Evolutionary conservation across 2,113 vertebrate genomes (phyloP), one percentile per base, ranked within the genome.

Genomic region (Triplophysa dalaica): DNA sequence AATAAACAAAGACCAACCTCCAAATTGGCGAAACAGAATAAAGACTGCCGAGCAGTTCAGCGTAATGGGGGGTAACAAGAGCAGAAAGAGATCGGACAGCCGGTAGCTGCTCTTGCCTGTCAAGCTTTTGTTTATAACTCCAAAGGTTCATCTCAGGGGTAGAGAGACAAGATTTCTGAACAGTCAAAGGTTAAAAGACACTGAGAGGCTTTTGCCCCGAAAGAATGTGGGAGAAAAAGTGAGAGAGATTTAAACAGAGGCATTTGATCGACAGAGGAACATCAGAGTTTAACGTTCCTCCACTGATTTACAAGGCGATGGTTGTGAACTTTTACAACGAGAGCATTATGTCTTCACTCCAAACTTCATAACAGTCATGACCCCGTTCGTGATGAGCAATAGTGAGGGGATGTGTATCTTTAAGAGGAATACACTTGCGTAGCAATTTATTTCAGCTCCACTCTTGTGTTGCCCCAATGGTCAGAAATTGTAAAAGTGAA

Each of bases 111-210:
- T 60, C 54, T 22, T n/a, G 29, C 56, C n/a, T 24, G 56, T 74
- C 56, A 24, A 48, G 73, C 58, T 63, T 63, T 75, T 75, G 73
- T 63, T 75, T 75, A 50, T 63, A 33, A 74, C 33, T 45, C n/a
- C 29, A 61, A 61, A 75, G 60, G 58, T 63, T 63, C 41, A 75
- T 50, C 60, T 63, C 16, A n/a, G 43, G 69, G 73, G 60, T 63
- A 63, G 41, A 63, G 41, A 75, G 60, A 41, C 41, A 50, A 17
- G 24, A 75, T 75, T 60, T 63, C 38, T 29, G 16, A 75, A 60
- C 73, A 63, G 73, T 75, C 73, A 75, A 75, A 75, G 73, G 73
- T 63, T 75, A 75, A 75, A 75, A 75, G 73, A 75, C 60, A 63
- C 60, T 63, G 60, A 63, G 60, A 22, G 58, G 41, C 41, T 75